Evolutionary conservation across 2,113 vertebrate genomes (phyloP).

Genomic region (Atractosteus spatula): DNA sequence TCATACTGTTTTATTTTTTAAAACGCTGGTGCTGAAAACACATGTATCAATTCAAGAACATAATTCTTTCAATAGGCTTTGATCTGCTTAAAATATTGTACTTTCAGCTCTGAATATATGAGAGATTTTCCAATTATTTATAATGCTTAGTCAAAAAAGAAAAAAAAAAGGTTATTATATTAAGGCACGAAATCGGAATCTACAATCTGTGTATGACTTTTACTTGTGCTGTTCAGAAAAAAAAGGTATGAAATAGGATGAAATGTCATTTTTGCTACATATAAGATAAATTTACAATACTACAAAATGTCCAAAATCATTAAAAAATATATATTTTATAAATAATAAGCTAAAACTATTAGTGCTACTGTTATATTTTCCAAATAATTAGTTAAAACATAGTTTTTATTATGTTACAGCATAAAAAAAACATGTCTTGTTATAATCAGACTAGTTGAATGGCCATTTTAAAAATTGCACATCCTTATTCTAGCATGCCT

Average conservation of each 20-base stretch:
- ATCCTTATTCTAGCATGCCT: conserved; percentile 28
- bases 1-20: conserved; percentile 3
- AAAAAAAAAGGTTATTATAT: neutral
- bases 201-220: neutral
- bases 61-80: neutral
- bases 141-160: neutral
- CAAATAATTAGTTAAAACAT: too few species aligned
- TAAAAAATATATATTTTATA: too few species aligned
- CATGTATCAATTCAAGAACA: conserved; percentile 15
- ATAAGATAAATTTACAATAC: too few species aligned
- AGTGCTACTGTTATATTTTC: too few species aligned
- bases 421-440: too few species aligned
- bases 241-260: too few species aligned
- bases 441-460: conserved; percentile 18
- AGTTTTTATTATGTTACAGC: too few species aligned
- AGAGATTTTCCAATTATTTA: neutral
- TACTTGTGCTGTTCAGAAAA: too few species aligned
- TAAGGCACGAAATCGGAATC: neutral
- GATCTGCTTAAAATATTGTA: conserved; percentile 1
- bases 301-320: too few species aligned
- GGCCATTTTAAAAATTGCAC: conserved; percentile 28
- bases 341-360: too few species aligned
- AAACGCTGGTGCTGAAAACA: conserved; percentile 4
- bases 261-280: too few species aligned
- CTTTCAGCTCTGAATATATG: neutral